Conservation (phyloP, 1,140 invertebrate species). For the Macrosteles quadrilineatus region DNA sequence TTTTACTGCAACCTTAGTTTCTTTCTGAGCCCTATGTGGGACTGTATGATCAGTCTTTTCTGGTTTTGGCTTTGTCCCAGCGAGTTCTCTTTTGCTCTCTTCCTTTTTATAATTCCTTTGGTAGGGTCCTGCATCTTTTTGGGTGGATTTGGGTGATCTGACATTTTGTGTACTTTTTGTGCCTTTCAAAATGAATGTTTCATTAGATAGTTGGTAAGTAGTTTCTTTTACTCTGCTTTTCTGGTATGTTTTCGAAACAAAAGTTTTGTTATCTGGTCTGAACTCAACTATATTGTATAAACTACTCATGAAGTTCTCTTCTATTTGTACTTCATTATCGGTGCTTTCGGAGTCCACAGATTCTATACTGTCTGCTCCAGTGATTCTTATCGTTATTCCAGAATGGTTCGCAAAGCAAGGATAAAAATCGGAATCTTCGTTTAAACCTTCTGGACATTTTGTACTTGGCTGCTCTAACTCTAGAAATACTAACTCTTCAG, state of each 20-base stretch:
- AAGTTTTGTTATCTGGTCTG: background rate
- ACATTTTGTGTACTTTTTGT: slow-evolving; percentile 16
- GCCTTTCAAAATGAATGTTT: slow-evolving; percentile 2
- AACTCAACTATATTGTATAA: background rate
- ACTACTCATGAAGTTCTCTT: background rate
- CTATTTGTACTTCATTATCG: background rate
- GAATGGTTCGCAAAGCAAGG: slow-evolving; percentile 8
- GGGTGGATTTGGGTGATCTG: background rate
- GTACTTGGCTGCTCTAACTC: too few species aligned
- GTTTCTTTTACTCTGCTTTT: background rate
- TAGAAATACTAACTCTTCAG: background rate
- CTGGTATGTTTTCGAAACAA: background rate
- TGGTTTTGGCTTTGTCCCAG: background rate
- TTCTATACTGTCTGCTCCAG: slow-evolving; percentile 22
- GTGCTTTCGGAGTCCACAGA: background rate
- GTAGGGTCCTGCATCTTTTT: background rate
- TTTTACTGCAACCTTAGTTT: background rate
- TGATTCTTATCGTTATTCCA: slow-evolving; percentile 15
- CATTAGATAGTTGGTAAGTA: background rate
- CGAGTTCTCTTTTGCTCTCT: background rate
- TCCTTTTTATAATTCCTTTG: background rate
- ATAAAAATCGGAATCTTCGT: background rate
- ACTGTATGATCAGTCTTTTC: background rate
- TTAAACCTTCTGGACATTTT: too few species aligned
- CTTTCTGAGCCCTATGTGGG: background rate